A percentile compares a stretch with the other conserved stretches of the same genome.
These are phyloP conservation scores for Plumapathes pennacea DNA, from an alignment of 92 coral and sea anemone species.

Conservation along the genomic window DNA sequence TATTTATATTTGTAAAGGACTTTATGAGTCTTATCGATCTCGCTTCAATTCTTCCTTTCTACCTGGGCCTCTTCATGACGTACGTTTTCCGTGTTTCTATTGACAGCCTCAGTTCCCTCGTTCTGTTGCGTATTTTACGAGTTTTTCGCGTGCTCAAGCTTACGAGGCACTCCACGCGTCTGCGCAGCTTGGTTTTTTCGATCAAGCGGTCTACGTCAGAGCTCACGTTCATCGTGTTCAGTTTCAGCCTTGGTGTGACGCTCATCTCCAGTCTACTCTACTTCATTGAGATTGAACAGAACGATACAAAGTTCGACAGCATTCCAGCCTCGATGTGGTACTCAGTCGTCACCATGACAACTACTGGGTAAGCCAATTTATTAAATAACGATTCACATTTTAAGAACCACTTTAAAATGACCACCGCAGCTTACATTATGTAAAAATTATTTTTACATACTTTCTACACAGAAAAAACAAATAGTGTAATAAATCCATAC, in stretches of 20 bases:
- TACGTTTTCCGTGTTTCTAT: conserved; percentile 39
- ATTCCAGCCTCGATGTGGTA: conserved; percentile 99
- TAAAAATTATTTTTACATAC: too few relatives aligned
- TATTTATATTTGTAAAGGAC: conserved; percentile 62
- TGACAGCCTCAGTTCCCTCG: conserved; percentile 73
- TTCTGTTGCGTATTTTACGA: conserved; percentile 72
- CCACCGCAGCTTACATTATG: too few relatives aligned
- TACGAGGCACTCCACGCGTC: conserved; percentile 80
- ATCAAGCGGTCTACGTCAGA: conserved; percentile 92
- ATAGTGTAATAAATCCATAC: too few relatives aligned
- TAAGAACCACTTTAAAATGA: too few relatives aligned
- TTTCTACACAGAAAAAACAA: too few relatives aligned
- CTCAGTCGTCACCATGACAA: conserved; percentile 96
- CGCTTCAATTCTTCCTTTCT: conserved; percentile 79
- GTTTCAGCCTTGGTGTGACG: conserved; percentile 72
- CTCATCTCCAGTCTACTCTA: conserved; percentile 82
- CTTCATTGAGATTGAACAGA: conserved; percentile 55
- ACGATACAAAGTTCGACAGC: conserved; percentile 63
- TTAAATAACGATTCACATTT: too few relatives aligned
- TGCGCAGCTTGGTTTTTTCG: conserved; percentile 80
- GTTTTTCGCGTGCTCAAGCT: conserved; percentile 90
- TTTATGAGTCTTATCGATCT: conserved; percentile 74
- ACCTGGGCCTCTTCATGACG: conserved; percentile 54
- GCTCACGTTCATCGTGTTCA: conserved; percentile 76
- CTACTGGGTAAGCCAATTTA: conserved; percentile 91